Evolutionary conservation across 2,888 invertebrate species (phyloP).

Genomic region (Pegoplata infirma): DNA sequence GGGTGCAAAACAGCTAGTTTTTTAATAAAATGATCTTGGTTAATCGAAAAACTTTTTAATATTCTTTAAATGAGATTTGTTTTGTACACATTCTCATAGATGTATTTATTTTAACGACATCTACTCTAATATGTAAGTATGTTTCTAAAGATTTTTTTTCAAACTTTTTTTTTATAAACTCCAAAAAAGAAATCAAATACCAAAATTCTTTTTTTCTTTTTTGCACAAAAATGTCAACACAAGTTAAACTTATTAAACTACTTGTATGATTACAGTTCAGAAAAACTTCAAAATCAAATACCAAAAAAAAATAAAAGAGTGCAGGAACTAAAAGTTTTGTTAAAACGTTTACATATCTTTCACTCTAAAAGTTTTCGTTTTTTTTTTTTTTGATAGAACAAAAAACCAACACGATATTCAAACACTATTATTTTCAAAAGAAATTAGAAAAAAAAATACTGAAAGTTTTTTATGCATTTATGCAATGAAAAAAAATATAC

Average conservation of each 20-base stretch:
- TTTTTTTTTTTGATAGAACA: conserved; percentile 40
- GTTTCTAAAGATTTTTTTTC: conserved; percentile 41
- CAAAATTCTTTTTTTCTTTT: conserved; percentile 21
- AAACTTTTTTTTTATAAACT: conserved; percentile 12
- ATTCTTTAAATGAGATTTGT: conserved; percentile 56
- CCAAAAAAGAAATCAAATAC: conserved; percentile 8
- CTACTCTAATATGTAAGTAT: conserved; percentile 13
- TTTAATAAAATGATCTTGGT: conserved; percentile 26
- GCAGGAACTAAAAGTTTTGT: conserved; percentile 32
- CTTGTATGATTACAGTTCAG: conserved; percentile 57
- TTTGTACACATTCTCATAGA: conserved; percentile 3
- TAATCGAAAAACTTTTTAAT: conserved; percentile 60
- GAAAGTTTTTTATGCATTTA: conserved; percentile 38
- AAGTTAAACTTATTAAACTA: conserved; percentile 60
- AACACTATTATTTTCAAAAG: conserved; percentile 34
- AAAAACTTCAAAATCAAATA: conserved; percentile 26
- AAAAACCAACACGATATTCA: conserved; percentile 25
- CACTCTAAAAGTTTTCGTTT: too few relatives aligned
- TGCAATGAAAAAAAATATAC: conserved; percentile 18
- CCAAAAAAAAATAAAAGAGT: not conserved
- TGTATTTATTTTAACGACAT: conserved; percentile 51
- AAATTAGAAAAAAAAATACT: conserved; percentile 14
- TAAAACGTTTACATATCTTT: conserved; percentile 63
- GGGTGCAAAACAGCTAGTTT: too few relatives aligned
- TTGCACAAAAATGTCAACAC: conserved; percentile 47